Evolutionary conservation across 2,888 invertebrate genomes (phyloP), one percentile per base, ranked within the genome.

Genomic region (Zygaena filipendulae): DNA sequence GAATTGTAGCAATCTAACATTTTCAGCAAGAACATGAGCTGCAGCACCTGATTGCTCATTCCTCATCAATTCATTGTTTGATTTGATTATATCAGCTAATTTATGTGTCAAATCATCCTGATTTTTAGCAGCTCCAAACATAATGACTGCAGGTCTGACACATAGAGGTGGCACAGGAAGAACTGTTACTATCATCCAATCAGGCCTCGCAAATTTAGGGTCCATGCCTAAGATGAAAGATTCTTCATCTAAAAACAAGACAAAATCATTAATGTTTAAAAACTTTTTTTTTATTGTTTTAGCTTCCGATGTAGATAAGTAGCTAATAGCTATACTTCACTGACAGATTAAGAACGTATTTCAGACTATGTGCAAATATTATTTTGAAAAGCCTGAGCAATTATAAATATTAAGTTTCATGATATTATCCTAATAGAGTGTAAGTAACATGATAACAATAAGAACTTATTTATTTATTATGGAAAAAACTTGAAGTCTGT

Each of bases 91-190:
- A 52, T 99, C 99, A 0, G 98, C 90, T 30, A 99, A 80, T 75
- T 99, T 99, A 72, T 99, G 98, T 0, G 99, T 99, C 51, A 99
- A 86, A 84, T 99, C 99, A 59, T 99, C 99, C 77, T 97, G 90
- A 84, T 98, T 99, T 60, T 95, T 91, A 0, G 98, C 98, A 1
- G 97, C 94, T n/a, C 99, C 99, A 68, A 94, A 94, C 94, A 98
- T 99, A 5, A 98, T 95, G 3, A 99, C 98, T 28, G 99, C 97
- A 0, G 99, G 99, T 39, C 99, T 84, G 0, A 99, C 98, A 2
- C 93, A 87, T 12, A 99, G 71, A 3, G 99, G 99, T 1, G 99
- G 97, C 0, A 99, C 99, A 0, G 99, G 99, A 34, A 99, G 67
- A 7, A 97, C 97, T 2, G 98, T 97, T 4, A 96, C 86, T 40